These are phyloP conservation scores for Rhyacophila evoluta DNA, from an alignment of 2,888 invertebrate genomes.

Conservation along the genomic window DNA sequence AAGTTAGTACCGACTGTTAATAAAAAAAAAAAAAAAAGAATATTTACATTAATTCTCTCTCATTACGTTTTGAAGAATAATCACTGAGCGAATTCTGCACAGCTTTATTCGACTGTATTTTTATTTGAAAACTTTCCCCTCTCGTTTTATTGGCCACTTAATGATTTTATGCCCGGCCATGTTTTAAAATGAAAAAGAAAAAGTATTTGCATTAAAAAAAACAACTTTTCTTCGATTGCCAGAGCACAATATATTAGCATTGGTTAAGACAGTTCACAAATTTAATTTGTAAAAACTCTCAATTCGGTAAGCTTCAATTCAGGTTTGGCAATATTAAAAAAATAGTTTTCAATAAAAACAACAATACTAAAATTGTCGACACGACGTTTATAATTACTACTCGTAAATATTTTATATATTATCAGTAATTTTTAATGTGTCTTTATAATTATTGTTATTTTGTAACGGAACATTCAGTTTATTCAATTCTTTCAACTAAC, in stretches of 20 bases:
- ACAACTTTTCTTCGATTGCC: neutral
- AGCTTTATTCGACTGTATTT: conserved; percentile 64
- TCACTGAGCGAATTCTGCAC: conserved; percentile 66
- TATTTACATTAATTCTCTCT: conserved; percentile 73
- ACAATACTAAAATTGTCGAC: no score
- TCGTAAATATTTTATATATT: no score
- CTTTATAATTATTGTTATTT: no score
- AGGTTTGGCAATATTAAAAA: no score
- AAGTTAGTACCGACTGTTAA: no score
- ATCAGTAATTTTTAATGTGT: no score
- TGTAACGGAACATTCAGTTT: no score
- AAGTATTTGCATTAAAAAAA: conserved; percentile 25
- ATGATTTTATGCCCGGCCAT: conserved; percentile 69
- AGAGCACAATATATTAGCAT: conserved; percentile 22
- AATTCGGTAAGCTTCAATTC: neutral
- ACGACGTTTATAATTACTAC: no score
- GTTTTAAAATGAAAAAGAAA: conserved; percentile 48
- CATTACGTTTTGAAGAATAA: conserved; percentile 74
- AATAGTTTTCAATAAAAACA: no score
- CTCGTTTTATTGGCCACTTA: conserved; percentile 73
- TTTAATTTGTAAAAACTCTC: conserved; percentile 1
- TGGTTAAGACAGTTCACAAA: conserved; percentile 22
- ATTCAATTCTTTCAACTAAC: no score
- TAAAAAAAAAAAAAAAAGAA: conserved; percentile 67
- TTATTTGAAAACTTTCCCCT: conserved; percentile 69